Evolutionary conservation across 2,113 vertebrate genomes (phyloP), one percentile per base, ranked within the genome.

Genomic region (Arothron firmamentum): DNA sequence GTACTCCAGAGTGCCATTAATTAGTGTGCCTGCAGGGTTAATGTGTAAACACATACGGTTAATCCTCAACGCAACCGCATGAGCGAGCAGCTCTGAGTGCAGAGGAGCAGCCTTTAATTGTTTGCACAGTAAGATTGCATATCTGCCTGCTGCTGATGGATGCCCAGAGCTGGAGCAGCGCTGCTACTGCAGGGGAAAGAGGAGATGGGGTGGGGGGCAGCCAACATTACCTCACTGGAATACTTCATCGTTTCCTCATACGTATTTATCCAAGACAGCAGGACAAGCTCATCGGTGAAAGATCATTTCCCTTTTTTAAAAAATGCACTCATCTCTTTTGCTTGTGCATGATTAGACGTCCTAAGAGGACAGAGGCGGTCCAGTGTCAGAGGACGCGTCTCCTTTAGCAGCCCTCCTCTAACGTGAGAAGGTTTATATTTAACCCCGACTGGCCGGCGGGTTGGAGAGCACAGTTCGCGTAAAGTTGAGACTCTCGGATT

Each of bases 81-180:
- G 65, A 82, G 76, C 76, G 77, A 88, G 84, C 75, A 74, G 71
- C 63, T 86, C 58, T 45, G 62, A 87, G 85, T 83, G 72, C 77
- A 75, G 80, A 76, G 81, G 79, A 82, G 74, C 76, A 74, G 63
- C 84, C 71, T 75, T 72, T 85, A 87, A 87, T 87, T 90, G 89
- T 91, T 91, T 90, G 87, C 82, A 84, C 67, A 88, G 83, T 49
- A 57, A 88, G 88, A 89, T 90, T 88, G 67, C 68, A 42, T 84
- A 83, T 88, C 81, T 70, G 62, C 53, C 59, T 18, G 56, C 66
- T 58, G 65, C 67, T 76, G 83, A 87, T 78, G 84, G 82, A 87
- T 89, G 79, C 73, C 62, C 64, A 71, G 60, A 53, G 19, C 58
- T 41, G 56, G 45, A 23, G 21, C 41, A n/a, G 25, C 4, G 18